Base-by-base conservation (phyloP, 2,888 invertebrate species). In the Aphidoletes aphidimyza region DNA sequence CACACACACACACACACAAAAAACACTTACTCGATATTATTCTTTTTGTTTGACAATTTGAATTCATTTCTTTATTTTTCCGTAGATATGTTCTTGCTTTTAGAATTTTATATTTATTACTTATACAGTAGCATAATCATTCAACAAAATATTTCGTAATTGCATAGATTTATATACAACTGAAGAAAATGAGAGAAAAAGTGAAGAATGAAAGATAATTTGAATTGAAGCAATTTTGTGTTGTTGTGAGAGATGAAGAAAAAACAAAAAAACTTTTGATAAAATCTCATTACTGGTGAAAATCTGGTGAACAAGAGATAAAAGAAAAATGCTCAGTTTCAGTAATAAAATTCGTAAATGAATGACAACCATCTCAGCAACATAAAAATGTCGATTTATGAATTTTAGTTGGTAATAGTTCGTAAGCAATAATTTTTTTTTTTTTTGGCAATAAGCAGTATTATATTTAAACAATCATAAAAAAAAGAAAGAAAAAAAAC, bases 391-490 rank as follows among this genome's bases (percentile, higher is more conserved):
- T 69, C 34, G 34, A 69, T 69, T 69, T 30, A 26, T 69, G 30
- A 69, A 26, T 30, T 30, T 69, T 69, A 69, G 69, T 69, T 69
- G 30, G n/a, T 69, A 69, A 69, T 84, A 85, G 39, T 84, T 85
- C 34, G 37, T 85, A 85, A 85, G 85, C 85, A 85, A 85, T 84
- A 85, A 45, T 54, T 49, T 83, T 42, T n/a, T n/a, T n/a, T n/a
- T n/a, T n/a, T n/a, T n/a, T n/a, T n/a, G n/a, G 84, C 85, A 85
- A 84, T 83, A 84, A 84, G 85, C 84, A 84, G 84, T 85, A 84
- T 84, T 85, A 85, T 81, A n/a, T 37, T 81, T n/a, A 22, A 37
- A n/a, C n/a, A n/a, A n/a, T n/a, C n/a, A n/a, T n/a, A 36, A 14
- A 5, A 17, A 78, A 78, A 34, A 78, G 2, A 34, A 34, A 69